Evolutionary conservation across 2,113 vertebrate species (phyloP).

Genomic region (Triplophysa rosa): DNA sequence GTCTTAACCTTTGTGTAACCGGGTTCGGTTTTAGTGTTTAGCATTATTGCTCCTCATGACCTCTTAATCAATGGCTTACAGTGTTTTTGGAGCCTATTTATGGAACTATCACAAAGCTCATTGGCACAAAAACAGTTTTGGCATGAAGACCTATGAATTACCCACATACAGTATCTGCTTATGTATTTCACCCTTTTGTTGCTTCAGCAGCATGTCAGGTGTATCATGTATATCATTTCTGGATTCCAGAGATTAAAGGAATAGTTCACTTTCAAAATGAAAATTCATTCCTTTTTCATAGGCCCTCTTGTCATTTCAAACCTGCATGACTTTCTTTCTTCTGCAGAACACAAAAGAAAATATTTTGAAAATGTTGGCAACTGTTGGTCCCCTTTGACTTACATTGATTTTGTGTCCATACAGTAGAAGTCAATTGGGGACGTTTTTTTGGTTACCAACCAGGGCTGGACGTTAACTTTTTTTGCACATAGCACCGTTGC

Average conservation of each 20-base stretch:
- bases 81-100: constrained; percentile 35
- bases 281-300: too few species aligned
- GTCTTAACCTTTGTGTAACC: background rate
- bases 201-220: background rate
- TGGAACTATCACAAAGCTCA: constrained; percentile 13
- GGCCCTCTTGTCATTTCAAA: too few species aligned
- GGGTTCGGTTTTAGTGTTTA: background rate
- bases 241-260: background rate
- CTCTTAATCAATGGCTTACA: background rate
- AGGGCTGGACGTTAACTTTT: too few species aligned
- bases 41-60: background rate
- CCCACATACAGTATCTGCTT: background rate
- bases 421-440: too few species aligned
- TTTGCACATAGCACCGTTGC: too few species aligned
- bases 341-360: too few species aligned
- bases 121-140: background rate
- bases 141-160: background rate
- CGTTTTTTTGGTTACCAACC: too few species aligned
- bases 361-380: too few species aligned
- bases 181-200: background rate
- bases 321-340: too few species aligned
- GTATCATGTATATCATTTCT: background rate
- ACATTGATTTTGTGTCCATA: too few species aligned
- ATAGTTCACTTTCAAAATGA: too few species aligned
- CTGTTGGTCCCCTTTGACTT: too few species aligned